Conservation (phyloP, 1,140 invertebrate genomes). For the Procambarus virginalis region DNA sequence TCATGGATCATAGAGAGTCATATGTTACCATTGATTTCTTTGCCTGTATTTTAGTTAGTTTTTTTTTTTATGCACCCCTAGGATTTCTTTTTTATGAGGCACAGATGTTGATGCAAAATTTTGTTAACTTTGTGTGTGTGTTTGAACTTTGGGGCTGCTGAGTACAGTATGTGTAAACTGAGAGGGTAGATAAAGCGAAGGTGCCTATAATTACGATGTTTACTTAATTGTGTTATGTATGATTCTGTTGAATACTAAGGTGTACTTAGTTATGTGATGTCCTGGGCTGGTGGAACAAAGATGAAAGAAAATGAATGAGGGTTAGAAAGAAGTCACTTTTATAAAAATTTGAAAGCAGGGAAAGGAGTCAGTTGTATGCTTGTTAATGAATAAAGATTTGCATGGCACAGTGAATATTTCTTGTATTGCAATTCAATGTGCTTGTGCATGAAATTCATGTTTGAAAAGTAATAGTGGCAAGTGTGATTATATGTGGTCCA, state of each 20-base stretch:
- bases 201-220: neutral
- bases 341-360: too few relatives aligned
- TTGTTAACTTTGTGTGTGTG: neutral
- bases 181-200: constrained; percentile 15
- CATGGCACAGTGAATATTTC: too few relatives aligned
- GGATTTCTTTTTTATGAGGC: neutral
- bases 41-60: neutral
- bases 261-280: too few relatives aligned
- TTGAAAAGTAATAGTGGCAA: neutral
- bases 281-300: too few relatives aligned
- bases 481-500: neutral
- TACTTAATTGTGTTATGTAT: neutral
- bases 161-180: neutral
- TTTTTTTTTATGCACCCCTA: too few relatives aligned
- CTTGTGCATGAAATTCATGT: neutral
- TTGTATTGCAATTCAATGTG: too few relatives aligned
- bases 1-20: neutral
- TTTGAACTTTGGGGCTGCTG: neutral
- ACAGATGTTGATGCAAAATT: neutral
- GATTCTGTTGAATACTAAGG: too few relatives aligned
- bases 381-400: too few relatives aligned
- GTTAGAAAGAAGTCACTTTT: too few relatives aligned
- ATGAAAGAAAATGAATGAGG: too few relatives aligned
- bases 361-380: too few relatives aligned
- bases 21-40: neutral